Percentiles rank a stretch among this genome's conserved stretches.
phyloP scores from a whole-genome alignment of 2,888 invertebrate species.

The Drosophila emarginata region DNA sequence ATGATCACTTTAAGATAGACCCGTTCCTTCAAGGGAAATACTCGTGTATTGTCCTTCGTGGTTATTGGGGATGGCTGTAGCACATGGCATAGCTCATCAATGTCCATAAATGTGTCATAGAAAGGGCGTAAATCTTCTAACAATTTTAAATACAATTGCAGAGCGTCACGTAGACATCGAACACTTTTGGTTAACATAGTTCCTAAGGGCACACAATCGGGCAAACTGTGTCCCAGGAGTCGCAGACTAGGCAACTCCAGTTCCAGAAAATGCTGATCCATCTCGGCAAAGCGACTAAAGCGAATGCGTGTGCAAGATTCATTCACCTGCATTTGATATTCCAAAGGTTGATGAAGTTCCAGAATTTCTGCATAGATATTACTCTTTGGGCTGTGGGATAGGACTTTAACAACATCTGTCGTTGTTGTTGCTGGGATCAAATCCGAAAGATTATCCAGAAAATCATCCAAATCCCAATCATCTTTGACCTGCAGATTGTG shows the following conservation, averaged over 20 bases:
- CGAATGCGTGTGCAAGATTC: constrained; percentile 57
- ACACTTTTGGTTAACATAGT: constrained; percentile 55
- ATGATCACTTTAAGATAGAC: constrained; percentile 79
- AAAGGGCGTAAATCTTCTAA: constrained; percentile 78
- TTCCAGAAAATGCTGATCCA: constrained; percentile 74
- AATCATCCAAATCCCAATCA: constrained; percentile 58
- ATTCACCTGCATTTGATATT: constrained; percentile 68
- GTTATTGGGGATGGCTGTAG: constrained; percentile 76
- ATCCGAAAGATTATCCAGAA: constrained; percentile 58
- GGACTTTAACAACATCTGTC: neutral
- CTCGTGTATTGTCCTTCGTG: constrained; percentile 77
- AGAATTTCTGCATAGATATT: constrained; percentile 73
- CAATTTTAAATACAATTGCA: constrained; percentile 62
- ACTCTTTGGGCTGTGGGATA: neutral
- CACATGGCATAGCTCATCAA: constrained; percentile 81
- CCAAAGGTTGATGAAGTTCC: constrained; percentile 54
- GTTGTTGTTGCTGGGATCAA: constrained; percentile 15
- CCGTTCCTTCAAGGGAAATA: constrained; percentile 79
- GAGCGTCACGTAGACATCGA: constrained; percentile 20
- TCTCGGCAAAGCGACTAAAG: constrained; percentile 70
- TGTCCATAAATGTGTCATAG: constrained; percentile 76
- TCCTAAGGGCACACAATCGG: constrained; percentile 65
- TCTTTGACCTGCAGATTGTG: constrained; percentile 40
- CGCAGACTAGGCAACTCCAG: constrained; percentile 62
- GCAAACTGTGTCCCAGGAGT: constrained; percentile 76